phyloP scores from a whole-genome alignment of 2,113 vertebrate genomes.

The Manacus vitellinus region DNA sequence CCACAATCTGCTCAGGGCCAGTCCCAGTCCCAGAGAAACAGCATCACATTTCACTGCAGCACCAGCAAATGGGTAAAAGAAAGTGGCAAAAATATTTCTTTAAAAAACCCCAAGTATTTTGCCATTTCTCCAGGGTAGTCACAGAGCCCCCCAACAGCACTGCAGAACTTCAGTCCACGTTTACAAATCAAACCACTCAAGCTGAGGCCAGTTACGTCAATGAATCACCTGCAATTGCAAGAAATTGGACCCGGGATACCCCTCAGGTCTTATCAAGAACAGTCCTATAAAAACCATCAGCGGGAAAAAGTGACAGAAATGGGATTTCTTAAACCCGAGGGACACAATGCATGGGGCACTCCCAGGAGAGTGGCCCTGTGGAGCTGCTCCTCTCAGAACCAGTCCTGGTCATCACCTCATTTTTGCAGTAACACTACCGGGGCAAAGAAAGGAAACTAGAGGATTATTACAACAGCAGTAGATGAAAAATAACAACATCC shows the following conservation, averaged over 20 bases:
- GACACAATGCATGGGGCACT: neutral
- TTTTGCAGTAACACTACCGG: neutral
- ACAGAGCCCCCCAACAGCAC: neutral
- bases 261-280: neutral
- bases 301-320: neutral
- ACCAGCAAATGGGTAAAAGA: neutral
- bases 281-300: neutral
- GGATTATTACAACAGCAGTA: neutral
- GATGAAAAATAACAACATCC: neutral
- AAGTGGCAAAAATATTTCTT: neutral
- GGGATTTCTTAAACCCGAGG: neutral
- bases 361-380: neutral
- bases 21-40: neutral
- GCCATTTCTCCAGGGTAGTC: neutral
- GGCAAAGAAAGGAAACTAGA: neutral
- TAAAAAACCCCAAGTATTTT: neutral
- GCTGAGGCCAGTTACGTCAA: neutral
- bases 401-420: neutral
- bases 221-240: fast-evolving
- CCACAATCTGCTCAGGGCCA: neutral
- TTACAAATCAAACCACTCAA: neutral
- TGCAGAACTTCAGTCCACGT: neutral
- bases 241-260: neutral
- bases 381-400: neutral
- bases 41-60: neutral